Conservation (phyloP, 2,888 invertebrate genomes). For the Orthosia gracilis region DNA sequence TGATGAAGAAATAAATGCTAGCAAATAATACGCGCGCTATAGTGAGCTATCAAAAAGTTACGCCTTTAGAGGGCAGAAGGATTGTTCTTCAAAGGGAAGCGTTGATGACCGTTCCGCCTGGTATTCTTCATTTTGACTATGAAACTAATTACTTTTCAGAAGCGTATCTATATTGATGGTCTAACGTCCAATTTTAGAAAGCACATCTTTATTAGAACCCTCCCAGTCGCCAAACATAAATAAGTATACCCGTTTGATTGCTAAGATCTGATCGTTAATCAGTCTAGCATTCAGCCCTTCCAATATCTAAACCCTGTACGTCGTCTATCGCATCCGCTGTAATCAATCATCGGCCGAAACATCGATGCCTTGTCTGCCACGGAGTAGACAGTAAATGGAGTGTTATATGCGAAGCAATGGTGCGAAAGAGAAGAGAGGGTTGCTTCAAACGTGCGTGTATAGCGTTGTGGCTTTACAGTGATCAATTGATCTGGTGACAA, state of each 20-base stretch:
- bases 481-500: background rate
- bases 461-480: background rate
- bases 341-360: constrained; percentile 58
- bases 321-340: constrained; percentile 51
- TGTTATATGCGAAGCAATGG: background rate
- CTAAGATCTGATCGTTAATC: constrained; percentile 43
- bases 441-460: no score
- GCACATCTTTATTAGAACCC: background rate
- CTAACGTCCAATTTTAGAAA: background rate
- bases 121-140: background rate
- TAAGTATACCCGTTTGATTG: constrained; percentile 22
- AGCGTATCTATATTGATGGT: no score
- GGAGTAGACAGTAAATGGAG: constrained; percentile 32
- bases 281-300: constrained; percentile 34
- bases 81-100: no score
- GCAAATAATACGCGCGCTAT: no score
- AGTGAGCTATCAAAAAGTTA: no score
- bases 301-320: constrained; percentile 44
- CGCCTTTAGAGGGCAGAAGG: no score
- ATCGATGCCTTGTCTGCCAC: constrained; percentile 20
- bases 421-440: background rate
- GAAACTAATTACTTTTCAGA: no score
- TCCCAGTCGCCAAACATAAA: background rate
- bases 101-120: no score
- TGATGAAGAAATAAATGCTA: no score